These are phyloP conservation scores for Xyrichtys novacula DNA, from an alignment of 2,797 vertebrate species.

Conservation along the genomic window DNA sequence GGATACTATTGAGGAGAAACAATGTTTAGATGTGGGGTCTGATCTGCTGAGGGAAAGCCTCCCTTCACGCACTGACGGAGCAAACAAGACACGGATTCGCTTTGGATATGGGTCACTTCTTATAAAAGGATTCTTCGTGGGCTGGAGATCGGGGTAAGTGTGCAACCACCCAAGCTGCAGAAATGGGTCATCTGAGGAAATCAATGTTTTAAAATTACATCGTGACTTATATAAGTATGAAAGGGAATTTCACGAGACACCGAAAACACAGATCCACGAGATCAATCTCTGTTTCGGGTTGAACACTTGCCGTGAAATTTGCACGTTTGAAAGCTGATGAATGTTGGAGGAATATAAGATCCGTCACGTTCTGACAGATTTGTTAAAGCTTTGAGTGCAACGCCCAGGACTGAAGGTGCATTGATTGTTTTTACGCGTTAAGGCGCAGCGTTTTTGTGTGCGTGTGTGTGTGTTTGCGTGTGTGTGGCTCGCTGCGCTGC, in stretches of 20 bases:
- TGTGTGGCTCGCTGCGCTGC: constrained; percentile 56
- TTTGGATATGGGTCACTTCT: constrained; percentile 76
- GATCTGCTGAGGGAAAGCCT: constrained; percentile 42
- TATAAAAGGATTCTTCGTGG: constrained; percentile 55
- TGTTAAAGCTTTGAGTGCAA: constrained; percentile 53
- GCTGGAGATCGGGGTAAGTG: constrained; percentile 72
- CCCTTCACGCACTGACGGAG: constrained; percentile 2
- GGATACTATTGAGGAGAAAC: constrained; percentile 71
- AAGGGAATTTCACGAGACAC: neutral
- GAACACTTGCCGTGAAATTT: constrained; percentile 17
- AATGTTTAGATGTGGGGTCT: constrained; percentile 63
- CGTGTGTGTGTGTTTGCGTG: constrained; percentile 59
- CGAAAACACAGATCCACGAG: neutral
- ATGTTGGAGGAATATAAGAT: neutral
- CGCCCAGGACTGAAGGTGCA: constrained; percentile 71
- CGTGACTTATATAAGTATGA: constrained; percentile 42
- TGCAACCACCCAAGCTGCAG: constrained; percentile 34
- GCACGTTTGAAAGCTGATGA: neutral
- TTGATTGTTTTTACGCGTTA: constrained; percentile 74
- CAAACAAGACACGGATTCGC: constrained; percentile 34
- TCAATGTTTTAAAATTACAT: constrained; percentile 33
- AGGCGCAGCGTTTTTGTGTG: constrained; percentile 70
- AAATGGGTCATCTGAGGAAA: constrained; percentile 37
- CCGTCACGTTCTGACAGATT: constrained; percentile 26
- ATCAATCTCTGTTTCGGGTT: constrained; percentile 3